Percentiles rank a stretch among this genome's conserved stretches.
These are phyloP conservation scores for Sepioteuthis lessoniana DNA, from an alignment of 2,888 invertebrate species.

Conservation along the genomic window DNA sequence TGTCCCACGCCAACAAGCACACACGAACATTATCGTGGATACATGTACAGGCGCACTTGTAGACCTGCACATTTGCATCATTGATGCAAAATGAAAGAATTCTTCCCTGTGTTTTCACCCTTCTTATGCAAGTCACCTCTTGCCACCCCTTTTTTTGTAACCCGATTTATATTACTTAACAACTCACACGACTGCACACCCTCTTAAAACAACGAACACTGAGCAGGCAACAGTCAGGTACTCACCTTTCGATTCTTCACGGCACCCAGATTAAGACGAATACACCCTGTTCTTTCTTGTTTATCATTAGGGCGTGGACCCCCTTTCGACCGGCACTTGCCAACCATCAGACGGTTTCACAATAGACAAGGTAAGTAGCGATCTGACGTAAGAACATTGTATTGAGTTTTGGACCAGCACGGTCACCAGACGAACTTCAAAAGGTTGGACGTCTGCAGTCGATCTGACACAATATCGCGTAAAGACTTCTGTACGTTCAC, in stretches of 20 bases:
- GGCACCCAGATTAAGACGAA: neutral
- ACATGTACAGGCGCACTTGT: neutral
- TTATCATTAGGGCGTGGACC: neutral
- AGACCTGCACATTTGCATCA: neutral
- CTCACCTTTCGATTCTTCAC: neutral
- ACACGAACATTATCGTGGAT: neutral
- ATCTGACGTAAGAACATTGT: neutral
- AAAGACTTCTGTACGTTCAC: neutral
- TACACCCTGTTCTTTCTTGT: conserved; percentile 20
- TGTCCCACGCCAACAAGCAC: neutral
- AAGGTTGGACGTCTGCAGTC: neutral
- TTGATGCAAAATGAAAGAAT: neutral
- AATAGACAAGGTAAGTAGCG: neutral
- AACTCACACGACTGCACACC: neutral
- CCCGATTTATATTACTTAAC: neutral
- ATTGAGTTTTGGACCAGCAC: neutral
- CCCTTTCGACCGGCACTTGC: neutral
- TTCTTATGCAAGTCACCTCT: neutral
- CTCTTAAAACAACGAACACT: neutral
- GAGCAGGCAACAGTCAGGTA: neutral
- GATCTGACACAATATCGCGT: neutral
- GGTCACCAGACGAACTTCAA: neutral
- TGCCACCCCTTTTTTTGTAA: neutral
- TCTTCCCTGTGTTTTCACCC: neutral
- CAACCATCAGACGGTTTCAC: neutral